Conservation (phyloP, 2,797 vertebrate genomes). For the Sardinella longiceps region DNA sequence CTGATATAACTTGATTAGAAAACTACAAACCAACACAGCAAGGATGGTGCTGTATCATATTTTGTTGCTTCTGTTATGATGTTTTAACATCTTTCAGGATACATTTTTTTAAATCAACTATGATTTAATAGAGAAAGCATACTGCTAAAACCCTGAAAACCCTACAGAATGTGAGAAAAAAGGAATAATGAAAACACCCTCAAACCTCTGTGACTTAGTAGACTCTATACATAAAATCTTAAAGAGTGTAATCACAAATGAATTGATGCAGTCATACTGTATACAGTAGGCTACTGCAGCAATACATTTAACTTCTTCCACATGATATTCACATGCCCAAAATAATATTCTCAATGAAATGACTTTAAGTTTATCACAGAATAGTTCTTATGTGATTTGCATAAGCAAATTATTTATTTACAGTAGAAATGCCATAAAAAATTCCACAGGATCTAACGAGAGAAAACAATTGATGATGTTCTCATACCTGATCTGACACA, state of each 20-base stretch:
- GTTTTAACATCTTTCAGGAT: neutral
- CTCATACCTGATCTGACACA: conserved; percentile 91
- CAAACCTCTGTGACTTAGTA: too few relatives aligned
- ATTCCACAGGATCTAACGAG: neutral
- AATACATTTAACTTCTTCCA: neutral
- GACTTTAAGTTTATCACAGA: too few relatives aligned
- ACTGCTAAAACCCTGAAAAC: too few relatives aligned
- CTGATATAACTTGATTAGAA: neutral
- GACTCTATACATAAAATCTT: too few relatives aligned
- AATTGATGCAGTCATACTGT: too few relatives aligned
- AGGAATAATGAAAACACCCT: too few relatives aligned
- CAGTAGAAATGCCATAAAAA: too few relatives aligned
- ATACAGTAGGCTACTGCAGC: too few relatives aligned
- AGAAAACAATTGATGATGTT: neutral
- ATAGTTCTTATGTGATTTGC: neutral
- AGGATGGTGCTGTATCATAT: neutral
- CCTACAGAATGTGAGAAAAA: too few relatives aligned
- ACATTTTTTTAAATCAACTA: neutral
- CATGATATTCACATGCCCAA: neutral
- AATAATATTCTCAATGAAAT: too few relatives aligned
- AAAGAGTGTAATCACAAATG: too few relatives aligned
- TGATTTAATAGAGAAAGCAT: neutral
- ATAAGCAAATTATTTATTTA: neutral
- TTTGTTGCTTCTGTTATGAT: neutral
- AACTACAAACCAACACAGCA: neutral